Percentiles rank a stretch among this genome's conserved stretches.
Evolutionary conservation across 2,797 vertebrate genomes (phyloP).

Genomic region (Chaenodraco wilsoni): DNA sequence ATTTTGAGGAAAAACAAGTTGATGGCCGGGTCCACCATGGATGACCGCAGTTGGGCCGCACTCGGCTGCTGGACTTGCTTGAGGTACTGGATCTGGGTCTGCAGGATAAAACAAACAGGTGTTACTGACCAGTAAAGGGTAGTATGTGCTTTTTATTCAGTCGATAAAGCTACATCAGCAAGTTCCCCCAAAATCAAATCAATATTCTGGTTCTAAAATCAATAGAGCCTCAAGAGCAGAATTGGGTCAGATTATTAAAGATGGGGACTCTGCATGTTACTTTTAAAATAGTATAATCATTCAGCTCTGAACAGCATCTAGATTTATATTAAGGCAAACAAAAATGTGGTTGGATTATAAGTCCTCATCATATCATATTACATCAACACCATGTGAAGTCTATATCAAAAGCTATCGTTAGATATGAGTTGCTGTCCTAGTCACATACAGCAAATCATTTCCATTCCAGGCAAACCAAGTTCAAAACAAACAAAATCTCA

Average conservation of each 20-base stretch:
- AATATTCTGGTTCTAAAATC: not conserved
- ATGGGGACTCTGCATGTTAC: not conserved
- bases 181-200: not conserved
- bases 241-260: not conserved
- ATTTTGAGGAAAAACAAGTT: conserved; percentile 99
- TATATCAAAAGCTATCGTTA: not conserved
- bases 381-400: not conserved
- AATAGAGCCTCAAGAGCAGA: not conserved
- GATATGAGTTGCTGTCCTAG: not conserved
- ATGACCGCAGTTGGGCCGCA: conserved; percentile 97
- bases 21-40: conserved; percentile 99
- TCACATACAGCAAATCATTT: not conserved
- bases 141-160: not conserved
- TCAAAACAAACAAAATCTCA: conserved; percentile 37
- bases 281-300: not conserved
- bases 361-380: not conserved
- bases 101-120: conserved; percentile 68
- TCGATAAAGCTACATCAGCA: not conserved
- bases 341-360: not conserved
- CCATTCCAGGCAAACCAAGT: not conserved
- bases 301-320: not conserved
- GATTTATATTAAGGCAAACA: not conserved
- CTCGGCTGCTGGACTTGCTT: conserved; percentile 99
- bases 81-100: conserved; percentile 99
- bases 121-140: conserved; percentile 62